phyloP scores from a whole-genome alignment of 2,113 vertebrate species.

The Phylloscopus trochilus region DNA sequence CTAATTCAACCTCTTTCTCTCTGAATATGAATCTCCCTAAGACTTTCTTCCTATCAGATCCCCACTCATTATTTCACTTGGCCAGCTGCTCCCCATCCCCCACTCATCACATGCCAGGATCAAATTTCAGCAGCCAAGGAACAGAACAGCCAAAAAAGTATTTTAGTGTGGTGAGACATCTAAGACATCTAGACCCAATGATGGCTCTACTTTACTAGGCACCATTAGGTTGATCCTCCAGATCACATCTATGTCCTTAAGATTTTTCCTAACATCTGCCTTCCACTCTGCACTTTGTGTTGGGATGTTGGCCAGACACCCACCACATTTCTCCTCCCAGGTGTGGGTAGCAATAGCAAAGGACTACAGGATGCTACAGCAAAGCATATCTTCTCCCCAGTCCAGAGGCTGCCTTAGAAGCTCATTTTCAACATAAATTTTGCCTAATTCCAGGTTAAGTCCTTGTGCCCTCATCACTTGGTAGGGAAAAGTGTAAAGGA shows the following conservation, averaged over 20 bases:
- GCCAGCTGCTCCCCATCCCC: background rate
- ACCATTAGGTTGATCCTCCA: background rate
- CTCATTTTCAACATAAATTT: background rate
- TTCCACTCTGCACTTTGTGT: background rate
- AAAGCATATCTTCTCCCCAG: background rate
- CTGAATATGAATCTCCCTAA: too few species aligned
- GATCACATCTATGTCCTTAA: background rate
- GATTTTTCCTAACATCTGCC: background rate
- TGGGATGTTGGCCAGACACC: background rate
- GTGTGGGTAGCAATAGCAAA: background rate
- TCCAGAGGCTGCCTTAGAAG: background rate
- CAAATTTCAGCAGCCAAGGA: background rate
- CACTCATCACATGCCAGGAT: accelerated
- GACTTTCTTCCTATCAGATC: background rate
- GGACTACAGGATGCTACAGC: background rate
- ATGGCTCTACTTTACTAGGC: background rate
- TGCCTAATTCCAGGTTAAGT: background rate
- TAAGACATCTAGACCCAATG: background rate
- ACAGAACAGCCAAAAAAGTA: background rate
- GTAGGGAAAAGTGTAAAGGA: background rate
- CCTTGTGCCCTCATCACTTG: background rate
- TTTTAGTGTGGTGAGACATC: background rate
- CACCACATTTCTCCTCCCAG: background rate
- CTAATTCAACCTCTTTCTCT: background rate
- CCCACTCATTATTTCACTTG: background rate